Conservation (phyloP, 2,888 invertebrate genomes). For the Cryptocheilus praepositus region DNA sequence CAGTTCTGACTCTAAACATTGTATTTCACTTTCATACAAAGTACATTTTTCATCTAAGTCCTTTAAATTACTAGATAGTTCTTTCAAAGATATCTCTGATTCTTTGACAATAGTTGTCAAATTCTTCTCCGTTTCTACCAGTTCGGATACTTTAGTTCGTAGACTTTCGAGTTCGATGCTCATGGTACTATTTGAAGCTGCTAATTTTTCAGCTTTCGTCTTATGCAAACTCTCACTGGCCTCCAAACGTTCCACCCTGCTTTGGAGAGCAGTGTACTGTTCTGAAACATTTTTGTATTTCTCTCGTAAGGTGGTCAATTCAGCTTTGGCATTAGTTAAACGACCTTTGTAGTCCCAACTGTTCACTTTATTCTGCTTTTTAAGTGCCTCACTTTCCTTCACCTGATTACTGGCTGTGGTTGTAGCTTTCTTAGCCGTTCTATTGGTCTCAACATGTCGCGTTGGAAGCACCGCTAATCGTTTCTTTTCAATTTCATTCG, state of each 20-base stretch:
- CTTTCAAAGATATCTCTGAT: constrained; percentile 75
- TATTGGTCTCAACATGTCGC: no score
- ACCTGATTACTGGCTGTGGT: no score
- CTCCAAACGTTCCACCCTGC: constrained; percentile 49
- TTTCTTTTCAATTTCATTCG: no score
- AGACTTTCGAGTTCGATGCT: constrained; percentile 78
- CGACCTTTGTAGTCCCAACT: constrained; percentile 69
- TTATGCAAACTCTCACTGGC: constrained; percentile 48
- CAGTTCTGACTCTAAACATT: constrained; percentile 64
- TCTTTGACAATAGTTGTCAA: constrained; percentile 65
- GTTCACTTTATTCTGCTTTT: no score
- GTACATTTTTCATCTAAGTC: constrained; percentile 77
- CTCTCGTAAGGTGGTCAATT: constrained; percentile 80
- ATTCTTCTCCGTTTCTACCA: constrained; percentile 73
- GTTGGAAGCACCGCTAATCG: no score
- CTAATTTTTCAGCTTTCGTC: constrained; percentile 54
- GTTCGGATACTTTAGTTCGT: constrained; percentile 76
- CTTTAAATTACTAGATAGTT: constrained; percentile 51
- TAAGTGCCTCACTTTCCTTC: no score
- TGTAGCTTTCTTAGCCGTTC: no score
- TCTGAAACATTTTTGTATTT: constrained; percentile 79
- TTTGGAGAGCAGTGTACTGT: constrained; percentile 47
- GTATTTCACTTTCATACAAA: constrained; percentile 66
- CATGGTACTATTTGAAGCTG: constrained; percentile 74
- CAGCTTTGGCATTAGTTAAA: constrained; percentile 72